A percentile compares a stretch with the other conserved stretches of the same genome.
Conservation (phyloP, 2,888 invertebrate species). For the Anorthoa munda region DNA sequence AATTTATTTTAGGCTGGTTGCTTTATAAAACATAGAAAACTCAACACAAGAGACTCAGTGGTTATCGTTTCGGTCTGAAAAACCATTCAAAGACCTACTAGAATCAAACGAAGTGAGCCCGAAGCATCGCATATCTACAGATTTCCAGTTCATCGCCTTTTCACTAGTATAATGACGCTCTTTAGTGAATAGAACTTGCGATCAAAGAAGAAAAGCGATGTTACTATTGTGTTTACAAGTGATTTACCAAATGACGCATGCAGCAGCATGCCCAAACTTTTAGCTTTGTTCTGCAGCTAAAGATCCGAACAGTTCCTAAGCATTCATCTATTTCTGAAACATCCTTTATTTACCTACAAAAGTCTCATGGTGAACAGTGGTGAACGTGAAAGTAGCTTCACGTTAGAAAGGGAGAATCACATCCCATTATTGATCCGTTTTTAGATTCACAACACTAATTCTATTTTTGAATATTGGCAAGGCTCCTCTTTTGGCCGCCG, state of each 20-base stretch:
- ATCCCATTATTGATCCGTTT: constrained; percentile 56
- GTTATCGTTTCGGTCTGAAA: not conserved
- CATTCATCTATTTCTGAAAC: not conserved
- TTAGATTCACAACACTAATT: constrained; percentile 66
- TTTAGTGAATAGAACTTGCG: not conserved
- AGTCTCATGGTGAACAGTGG: constrained; percentile 30
- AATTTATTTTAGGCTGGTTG: no score
- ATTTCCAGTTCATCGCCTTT: not conserved
- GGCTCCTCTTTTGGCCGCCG: constrained; percentile 67
- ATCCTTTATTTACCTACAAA: not conserved
- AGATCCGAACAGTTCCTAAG: not conserved
- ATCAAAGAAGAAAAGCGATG: not conserved
- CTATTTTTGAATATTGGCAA: constrained; percentile 84
- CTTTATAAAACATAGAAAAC: no score
- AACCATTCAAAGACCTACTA: not conserved
- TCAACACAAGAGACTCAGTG: no score
- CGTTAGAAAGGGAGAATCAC: constrained; percentile 42
- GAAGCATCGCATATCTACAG: not conserved
- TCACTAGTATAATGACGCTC: not conserved
- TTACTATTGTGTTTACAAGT: not conserved
- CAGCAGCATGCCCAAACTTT: not conserved
- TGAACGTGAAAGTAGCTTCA: constrained; percentile 60
- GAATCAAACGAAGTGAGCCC: no score
- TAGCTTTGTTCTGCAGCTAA: not conserved
- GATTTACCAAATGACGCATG: constrained; percentile 1